Evolutionary conservation across 2,797 vertebrate genomes (phyloP), one percentile per base, ranked within the genome.

Genomic region (Bovichtus diacanthus): DNA sequence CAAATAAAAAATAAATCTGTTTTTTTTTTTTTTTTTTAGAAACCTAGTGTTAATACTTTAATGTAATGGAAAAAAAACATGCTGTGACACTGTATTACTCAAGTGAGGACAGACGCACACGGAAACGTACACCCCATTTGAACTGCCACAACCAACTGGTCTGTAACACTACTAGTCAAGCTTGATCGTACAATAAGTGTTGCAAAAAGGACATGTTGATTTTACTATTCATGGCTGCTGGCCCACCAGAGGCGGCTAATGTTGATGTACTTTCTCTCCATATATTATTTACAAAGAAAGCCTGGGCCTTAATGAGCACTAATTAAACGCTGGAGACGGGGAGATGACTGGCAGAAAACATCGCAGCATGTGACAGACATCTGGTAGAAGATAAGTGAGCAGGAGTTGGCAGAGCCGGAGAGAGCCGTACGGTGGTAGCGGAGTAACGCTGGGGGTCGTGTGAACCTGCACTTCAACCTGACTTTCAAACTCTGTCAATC

Each of bases 221-320:
- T 90, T 90, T 80, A 88, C 81, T 79, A 83, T 84, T 85, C 85
- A 84, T 82, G 59, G 69, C 77, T 80, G 78, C 43, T 41, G 69
- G 38, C 58, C 88, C 93, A 85, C 85, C 54, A 67, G 90, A 91
- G 89, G 87, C 76, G 81, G 76, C 77, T 93, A 91, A 87, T 91
- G 82, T 78, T 87, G 87, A 89, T 86, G 83, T 81, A 75, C 75
- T 89, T 91, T 91, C 75, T 81, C 76, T 84, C 90, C 89, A 90
- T 94, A 90, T 86, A 92, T 93, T 93, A 94, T 94, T 94, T 90
- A 94, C 87, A 88, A 87, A 89, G 88, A 91, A 93, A 91, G 81
- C 72, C 80, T 10, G 78, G 86, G 78, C 90, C 80, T 88, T 93
- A 93, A 95, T 93, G 90, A 94, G 91, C 67, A 66, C 93, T 93